Evolutionary conservation across 2,797 vertebrate genomes (phyloP).

Genomic region (Pelodytes ibericus): DNA sequence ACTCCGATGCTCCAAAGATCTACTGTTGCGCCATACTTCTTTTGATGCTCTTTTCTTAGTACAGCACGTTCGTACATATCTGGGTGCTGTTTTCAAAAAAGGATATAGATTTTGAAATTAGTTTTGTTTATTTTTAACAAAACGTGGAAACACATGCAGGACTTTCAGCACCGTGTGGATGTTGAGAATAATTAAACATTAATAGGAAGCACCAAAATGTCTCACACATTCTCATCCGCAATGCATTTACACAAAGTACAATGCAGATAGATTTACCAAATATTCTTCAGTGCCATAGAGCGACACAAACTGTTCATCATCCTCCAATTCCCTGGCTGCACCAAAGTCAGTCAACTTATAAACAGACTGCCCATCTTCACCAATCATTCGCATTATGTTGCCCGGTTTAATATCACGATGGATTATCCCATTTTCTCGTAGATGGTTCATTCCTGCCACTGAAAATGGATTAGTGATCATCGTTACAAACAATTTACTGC

Average conservation of each 20-base stretch:
- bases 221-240: background rate
- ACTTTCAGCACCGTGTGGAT: too few species aligned
- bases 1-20: constrained; percentile 98
- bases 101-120: background rate
- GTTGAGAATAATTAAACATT: too few species aligned
- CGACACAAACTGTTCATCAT: constrained; percentile 97
- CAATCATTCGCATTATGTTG: constrained; percentile 96
- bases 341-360: constrained; percentile 98
- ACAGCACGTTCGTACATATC: constrained; percentile 98
- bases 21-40: constrained; percentile 94
- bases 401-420: constrained; percentile 97
- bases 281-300: constrained; percentile 96
- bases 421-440: constrained; percentile 95
- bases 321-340: constrained; percentile 92
- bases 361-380: constrained; percentile 92
- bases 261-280: constrained; percentile 68
- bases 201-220: too few species aligned
- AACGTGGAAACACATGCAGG: too few species aligned
- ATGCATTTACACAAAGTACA: background rate
- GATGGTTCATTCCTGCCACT: constrained; percentile 98
- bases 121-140: background rate
- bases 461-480: background rate
- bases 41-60: constrained; percentile 94
- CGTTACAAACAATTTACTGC: too few species aligned
- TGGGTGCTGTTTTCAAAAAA: constrained; percentile 79